A percentile compares a stretch with the other conserved stretches of the same genome.
Evolutionary conservation across 2,888 invertebrate species (phyloP).

Genomic region (Catocala nupta): DNA sequence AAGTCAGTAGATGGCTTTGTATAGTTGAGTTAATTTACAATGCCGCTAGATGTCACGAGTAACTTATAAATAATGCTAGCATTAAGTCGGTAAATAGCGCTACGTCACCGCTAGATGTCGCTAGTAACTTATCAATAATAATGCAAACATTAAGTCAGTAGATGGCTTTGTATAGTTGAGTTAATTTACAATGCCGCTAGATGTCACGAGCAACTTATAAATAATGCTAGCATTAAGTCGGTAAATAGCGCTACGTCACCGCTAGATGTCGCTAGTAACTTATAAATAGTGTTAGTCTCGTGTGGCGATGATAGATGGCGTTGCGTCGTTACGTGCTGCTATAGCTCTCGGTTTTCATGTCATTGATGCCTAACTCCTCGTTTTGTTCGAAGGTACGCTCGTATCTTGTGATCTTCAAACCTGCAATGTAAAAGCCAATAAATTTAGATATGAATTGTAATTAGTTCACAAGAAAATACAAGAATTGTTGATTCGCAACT

Average conservation of each 20-base stretch:
- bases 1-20: not conserved
- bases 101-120: no score
- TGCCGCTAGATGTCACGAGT: no score
- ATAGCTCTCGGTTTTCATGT: slow-evolving; percentile 97
- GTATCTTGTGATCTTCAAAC: slow-evolving; percentile 92
- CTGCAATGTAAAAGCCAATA: slow-evolving; percentile 51
- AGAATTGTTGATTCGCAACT: no score
- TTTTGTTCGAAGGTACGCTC: slow-evolving; percentile 96
- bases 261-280: not conserved
- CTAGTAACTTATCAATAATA: not conserved
- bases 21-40: no score
- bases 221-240: no score
- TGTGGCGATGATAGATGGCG: not conserved
- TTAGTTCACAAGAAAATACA: no score
- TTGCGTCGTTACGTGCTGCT: slow-evolving; percentile 24
- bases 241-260: not conserved
- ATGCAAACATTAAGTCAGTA: not conserved
- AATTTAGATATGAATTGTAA: no score
- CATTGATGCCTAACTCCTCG: slow-evolving; percentile 97
- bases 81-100: no score
- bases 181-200: no score
- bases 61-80: no score
- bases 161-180: not conserved
- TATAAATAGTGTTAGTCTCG: not conserved
- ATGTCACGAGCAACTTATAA: no score